Evolutionary conservation across 2,888 invertebrate species (phyloP), one percentile per base, ranked within the genome.

Genomic region (Ditula angustiorana): DNA sequence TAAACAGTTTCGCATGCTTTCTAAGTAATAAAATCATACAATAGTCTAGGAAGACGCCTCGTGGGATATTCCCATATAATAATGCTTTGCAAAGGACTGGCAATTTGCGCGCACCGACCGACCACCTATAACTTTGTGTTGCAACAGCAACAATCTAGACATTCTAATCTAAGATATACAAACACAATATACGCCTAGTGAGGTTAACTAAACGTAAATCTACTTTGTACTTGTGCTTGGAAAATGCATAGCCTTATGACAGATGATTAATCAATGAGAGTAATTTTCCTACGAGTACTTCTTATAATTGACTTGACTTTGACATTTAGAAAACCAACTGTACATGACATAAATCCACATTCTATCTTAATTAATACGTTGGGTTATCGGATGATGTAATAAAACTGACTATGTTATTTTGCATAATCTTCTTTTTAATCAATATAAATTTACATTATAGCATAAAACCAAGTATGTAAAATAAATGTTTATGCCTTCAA

Each of bases 31-130:
- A 10, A 52, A 23, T 33, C 35, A 52, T 26, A 57, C 33, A 26
- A 46, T 28, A 35, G 23, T 21, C 13, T 13, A 58, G 58, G 28
- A 21, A 30, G 26, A 21, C 35, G 21, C 59, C 24, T 26, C 64
- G 64, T 64, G 64, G 59, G 64, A 64, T 33, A 64, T 59, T 64
- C 64, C n/a, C 64, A 64, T 53, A 59, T 35, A 26, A 58, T 46
- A 55, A 11, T 23, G 19, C 7, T 13, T 44, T 44, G 59, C 19
- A 59, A 64, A 53, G 58, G 59, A 52, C 41, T 28, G 30, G 10
- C 63, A 46, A 59, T 53, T 58, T 58, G 41, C 44, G 33, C 41
- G 19, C 5, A 44, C 35, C 33, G 10, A 44, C 50, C 28, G 10
- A 44, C 50, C 28, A 37, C 33, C 26, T 24, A 13, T 49, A 46